Conservation (phyloP, 2,113 vertebrate genomes). For the Columba janthina region DNA sequence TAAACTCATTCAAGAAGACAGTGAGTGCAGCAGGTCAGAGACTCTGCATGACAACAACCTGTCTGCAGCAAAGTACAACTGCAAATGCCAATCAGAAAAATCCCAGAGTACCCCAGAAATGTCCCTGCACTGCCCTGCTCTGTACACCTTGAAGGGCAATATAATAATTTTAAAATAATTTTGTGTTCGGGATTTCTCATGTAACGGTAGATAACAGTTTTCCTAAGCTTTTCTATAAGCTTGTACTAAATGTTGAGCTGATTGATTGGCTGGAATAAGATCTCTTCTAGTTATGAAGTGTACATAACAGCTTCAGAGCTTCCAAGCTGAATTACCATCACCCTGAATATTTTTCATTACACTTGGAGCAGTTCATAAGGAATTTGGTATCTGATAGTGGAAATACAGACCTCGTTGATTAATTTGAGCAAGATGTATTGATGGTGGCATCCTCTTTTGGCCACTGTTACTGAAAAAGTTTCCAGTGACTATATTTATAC, state of each 20-base stretch:
- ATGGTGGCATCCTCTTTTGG: not conserved
- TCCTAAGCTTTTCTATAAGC: not conserved
- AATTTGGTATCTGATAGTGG: not conserved
- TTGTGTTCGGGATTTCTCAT: not conserved
- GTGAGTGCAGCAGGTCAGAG: not conserved
- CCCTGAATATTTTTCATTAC: not conserved
- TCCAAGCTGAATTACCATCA: not conserved
- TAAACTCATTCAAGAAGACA: not conserved
- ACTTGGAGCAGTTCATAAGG: not conserved
- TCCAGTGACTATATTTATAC: not conserved
- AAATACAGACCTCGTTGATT: not conserved
- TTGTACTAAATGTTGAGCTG: not conserved
- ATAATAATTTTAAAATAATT: not conserved
- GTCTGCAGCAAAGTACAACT: not conserved
- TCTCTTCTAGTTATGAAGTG: not conserved
- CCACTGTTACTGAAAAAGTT: not conserved
- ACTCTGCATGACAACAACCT: not conserved
- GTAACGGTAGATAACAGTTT: not conserved
- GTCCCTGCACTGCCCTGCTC: not conserved
- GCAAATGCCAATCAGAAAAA: not conserved
- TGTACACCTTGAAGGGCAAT: not conserved
- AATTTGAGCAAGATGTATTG: not conserved
- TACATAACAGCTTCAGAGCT: not conserved
- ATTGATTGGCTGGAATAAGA: fast-evolving
- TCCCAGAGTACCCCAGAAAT: not conserved